These are phyloP conservation scores for Chymomyza caudatula DNA, from an alignment of 2,888 invertebrate genomes.

Conservation along the genomic window DNA sequence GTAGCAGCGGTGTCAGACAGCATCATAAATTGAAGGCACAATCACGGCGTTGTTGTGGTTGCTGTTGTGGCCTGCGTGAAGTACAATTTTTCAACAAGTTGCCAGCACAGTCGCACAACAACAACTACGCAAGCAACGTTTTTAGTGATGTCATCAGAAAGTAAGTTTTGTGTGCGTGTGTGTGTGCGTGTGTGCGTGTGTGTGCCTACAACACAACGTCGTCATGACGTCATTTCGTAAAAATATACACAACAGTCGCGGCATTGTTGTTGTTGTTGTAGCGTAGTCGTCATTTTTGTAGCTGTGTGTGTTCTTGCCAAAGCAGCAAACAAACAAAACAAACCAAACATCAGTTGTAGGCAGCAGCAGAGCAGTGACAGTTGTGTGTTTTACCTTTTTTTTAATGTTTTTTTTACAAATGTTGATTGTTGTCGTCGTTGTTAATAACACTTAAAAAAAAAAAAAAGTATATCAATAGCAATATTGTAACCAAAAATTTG, in stretches of 20 bases:
- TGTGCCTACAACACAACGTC: slow-evolving; percentile 35
- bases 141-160: slow-evolving; percentile 73
- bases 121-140: slow-evolving; percentile 44
- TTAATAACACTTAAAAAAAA: background rate
- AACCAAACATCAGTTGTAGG: slow-evolving; percentile 58
- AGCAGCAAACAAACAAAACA: slow-evolving; percentile 59
- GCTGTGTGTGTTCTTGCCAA: slow-evolving; percentile 35
- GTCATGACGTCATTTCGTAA: slow-evolving; percentile 74
- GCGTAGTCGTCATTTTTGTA: slow-evolving; percentile 21
- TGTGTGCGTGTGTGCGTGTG: slow-evolving; percentile 2
- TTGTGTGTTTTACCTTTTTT: background rate
- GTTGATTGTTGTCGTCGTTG: slow-evolving; percentile 14
- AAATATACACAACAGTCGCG: slow-evolving; percentile 62
- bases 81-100: slow-evolving; percentile 64
- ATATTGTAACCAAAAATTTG: slow-evolving; percentile 37
- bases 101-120: slow-evolving; percentile 64
- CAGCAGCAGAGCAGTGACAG: slow-evolving; percentile 14
- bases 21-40: background rate
- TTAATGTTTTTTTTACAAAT: background rate
- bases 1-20: background rate
- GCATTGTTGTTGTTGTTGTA: slow-evolving; percentile 23
- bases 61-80: slow-evolving; percentile 41
- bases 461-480: slow-evolving; percentile 16
- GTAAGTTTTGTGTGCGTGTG: slow-evolving; percentile 48
- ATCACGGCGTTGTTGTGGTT: background rate